Percentiles rank a stretch among this genome's conserved stretches.
phyloP scores from a whole-genome alignment of 2,888 invertebrate species.

The Hyposoter dolosus region DNA sequence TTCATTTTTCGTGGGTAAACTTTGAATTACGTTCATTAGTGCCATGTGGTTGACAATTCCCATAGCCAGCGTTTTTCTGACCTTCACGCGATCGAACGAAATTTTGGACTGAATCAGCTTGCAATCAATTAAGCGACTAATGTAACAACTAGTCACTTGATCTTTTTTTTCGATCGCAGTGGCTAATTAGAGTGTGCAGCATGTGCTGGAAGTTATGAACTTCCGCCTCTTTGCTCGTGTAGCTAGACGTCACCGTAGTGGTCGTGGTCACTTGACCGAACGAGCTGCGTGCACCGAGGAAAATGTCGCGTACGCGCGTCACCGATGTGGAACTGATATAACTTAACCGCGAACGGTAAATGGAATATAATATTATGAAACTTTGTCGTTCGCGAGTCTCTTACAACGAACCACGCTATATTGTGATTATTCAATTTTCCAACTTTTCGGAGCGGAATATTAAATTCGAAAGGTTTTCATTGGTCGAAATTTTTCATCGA shows the following conservation, averaged over 20 bases:
- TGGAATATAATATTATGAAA: slow-evolving; percentile 70
- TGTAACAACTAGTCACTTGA: neutral
- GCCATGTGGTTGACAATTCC: neutral
- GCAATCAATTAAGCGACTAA: too few relatives aligned
- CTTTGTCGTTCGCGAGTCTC: neutral
- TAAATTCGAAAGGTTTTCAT: neutral
- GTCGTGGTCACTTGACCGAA: slow-evolving; percentile 52
- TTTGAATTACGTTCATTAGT: neutral
- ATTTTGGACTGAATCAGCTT: neutral
- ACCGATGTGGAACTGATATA: slow-evolving; percentile 78
- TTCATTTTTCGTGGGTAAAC: neutral
- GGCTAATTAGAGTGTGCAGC: slow-evolving; percentile 11
- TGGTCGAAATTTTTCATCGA: neutral
- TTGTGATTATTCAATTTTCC: slow-evolving; percentile 2
- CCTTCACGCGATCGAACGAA: neutral
- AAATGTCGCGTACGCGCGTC: slow-evolving; percentile 54
- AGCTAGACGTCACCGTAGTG: slow-evolving; percentile 18
- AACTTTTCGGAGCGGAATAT: neutral
- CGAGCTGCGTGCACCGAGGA: slow-evolving; percentile 66
- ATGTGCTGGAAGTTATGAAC: slow-evolving; percentile 32
- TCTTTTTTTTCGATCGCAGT: neutral
- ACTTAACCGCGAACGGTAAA: slow-evolving; percentile 76
- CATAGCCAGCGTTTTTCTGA: neutral
- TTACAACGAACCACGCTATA: neutral
- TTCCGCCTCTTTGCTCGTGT: slow-evolving; percentile 61